Evolutionary conservation across 2,888 invertebrate genomes (phyloP).

Genomic region (Plagiodera versicolora): DNA sequence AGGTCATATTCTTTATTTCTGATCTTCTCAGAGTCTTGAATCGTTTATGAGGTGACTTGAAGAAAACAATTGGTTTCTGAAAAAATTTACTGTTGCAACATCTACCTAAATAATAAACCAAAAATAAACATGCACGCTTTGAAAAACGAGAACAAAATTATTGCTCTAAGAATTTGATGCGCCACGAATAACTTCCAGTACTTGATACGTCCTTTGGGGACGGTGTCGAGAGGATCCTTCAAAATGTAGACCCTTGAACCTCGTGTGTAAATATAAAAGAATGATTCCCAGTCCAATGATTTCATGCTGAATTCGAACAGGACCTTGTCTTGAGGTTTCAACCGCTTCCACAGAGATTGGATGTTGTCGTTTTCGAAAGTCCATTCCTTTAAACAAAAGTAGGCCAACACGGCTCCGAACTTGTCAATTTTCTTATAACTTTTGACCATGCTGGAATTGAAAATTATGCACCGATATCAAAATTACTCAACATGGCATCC

Average conservation of each 20-base stretch:
- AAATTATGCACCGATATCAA: no score
- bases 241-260: slow-evolving; percentile 69
- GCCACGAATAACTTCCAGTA: slow-evolving; percentile 33
- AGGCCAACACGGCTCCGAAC: slow-evolving; percentile 48
- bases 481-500: no score
- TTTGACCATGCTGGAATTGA: slow-evolving; percentile 33
- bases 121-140: slow-evolving; percentile 27
- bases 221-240: slow-evolving; percentile 76
- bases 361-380: slow-evolving; percentile 66
- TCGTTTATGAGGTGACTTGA: no score
- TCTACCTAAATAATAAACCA: not conserved
- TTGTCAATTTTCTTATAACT: slow-evolving; percentile 37
- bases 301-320: slow-evolving; percentile 69
- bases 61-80: no score
- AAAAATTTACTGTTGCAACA: no score
- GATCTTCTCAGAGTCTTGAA: no score
- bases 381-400: slow-evolving; percentile 82
- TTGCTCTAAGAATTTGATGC: slow-evolving; percentile 33
- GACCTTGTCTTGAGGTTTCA: slow-evolving; percentile 62
- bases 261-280: slow-evolving; percentile 32
- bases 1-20: no score
- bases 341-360: slow-evolving; percentile 59
- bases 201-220: slow-evolving; percentile 69
- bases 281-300: slow-evolving; percentile 71
- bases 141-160: slow-evolving; percentile 27